Conservation (phyloP, 2,113 vertebrate genomes). For the Aphyosemion australe region DNA sequence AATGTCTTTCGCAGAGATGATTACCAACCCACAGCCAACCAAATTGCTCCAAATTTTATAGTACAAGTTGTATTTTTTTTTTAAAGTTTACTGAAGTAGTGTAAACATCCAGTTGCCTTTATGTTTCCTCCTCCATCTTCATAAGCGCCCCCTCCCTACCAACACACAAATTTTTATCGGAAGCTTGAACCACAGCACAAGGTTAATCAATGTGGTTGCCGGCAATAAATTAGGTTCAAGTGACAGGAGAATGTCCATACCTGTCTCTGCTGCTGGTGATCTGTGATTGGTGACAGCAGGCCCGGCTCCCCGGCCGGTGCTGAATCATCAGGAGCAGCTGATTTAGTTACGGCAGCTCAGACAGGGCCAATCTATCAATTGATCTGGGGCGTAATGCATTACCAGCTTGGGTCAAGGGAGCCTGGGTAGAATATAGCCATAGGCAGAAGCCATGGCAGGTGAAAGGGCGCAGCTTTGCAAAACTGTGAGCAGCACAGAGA, state of each 20-base stretch:
- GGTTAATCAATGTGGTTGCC: conserved; percentile 82
- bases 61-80: conserved; percentile 6
- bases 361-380: conserved; percentile 76
- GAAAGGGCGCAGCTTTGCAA: conserved; percentile 44
- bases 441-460: conserved; percentile 53
- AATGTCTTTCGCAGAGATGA: neutral
- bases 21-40: neutral
- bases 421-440: conserved; percentile 65
- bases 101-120: conserved; percentile 57
- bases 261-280: conserved; percentile 73
- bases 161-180: conserved; percentile 66
- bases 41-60: neutral
- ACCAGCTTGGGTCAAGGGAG: conserved; percentile 70
- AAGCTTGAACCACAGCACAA: conserved; percentile 72
- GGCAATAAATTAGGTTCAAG: conserved; percentile 79
- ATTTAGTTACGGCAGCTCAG: conserved; percentile 70
- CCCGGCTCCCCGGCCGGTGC: conserved; percentile 73
- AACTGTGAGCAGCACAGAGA: conserved; percentile 34
- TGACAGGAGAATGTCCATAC: conserved; percentile 79
- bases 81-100: conserved; percentile 52
- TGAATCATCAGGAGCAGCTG: conserved; percentile 78
- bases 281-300: conserved; percentile 78
- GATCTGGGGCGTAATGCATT: conserved; percentile 69
- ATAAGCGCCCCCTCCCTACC: conserved; percentile 28
- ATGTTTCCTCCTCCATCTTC: conserved; percentile 50